Evolutionary conservation across 2,113 vertebrate species (phyloP).

Genomic region (Urocolius indicus): DNA sequence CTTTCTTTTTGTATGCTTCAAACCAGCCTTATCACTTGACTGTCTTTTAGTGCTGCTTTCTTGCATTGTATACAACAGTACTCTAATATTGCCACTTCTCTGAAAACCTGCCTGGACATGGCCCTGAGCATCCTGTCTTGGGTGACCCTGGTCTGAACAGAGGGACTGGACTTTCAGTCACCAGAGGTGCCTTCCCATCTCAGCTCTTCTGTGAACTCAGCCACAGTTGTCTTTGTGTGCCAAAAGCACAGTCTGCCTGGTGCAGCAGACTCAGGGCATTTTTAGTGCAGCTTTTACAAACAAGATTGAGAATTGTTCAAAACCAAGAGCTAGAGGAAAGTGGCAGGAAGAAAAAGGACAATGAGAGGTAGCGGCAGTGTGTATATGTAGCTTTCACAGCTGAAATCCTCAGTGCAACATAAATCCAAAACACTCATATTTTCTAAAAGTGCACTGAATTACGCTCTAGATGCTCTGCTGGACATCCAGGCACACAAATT

Average conservation of each 20-base stretch:
- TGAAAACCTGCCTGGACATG: neutral
- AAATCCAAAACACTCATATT: neutral
- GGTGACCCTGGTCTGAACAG: neutral
- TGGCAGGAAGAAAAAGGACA: neutral
- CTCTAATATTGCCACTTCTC: neutral
- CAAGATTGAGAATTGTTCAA: neutral
- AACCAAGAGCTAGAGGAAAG: neutral
- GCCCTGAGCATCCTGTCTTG: neutral
- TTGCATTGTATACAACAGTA: neutral
- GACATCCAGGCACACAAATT: neutral
- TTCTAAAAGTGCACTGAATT: neutral
- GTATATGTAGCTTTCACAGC: neutral
- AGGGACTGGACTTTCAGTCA: neutral
- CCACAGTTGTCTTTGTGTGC: neutral
- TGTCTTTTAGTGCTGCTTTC: neutral
- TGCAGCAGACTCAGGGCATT: neutral
- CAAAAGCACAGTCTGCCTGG: neutral
- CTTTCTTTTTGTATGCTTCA: neutral
- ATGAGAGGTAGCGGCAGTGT: neutral
- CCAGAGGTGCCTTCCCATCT: neutral
- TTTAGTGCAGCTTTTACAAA: neutral
- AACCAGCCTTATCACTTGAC: neutral
- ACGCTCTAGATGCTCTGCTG: accelerated
- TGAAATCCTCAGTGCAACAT: neutral
- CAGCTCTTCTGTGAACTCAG: neutral